Conservation (phyloP, 2,113 vertebrate genomes). For the Ia io region DNA sequence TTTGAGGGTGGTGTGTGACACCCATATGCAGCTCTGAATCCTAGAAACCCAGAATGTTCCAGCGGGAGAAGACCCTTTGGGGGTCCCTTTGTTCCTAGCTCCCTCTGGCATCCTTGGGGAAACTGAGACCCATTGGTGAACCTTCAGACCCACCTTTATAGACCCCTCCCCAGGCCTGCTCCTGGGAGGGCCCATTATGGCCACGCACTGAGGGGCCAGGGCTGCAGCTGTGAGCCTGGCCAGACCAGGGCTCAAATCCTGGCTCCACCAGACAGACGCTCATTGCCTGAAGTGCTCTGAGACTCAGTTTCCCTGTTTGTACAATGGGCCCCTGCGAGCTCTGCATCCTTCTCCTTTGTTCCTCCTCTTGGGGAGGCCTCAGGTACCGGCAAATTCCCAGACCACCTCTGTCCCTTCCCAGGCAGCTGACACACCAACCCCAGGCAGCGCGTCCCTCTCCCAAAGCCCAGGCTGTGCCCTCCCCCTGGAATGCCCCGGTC, state of each 20-base stretch:
- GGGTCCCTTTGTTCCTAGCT: background rate
- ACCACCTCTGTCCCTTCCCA: background rate
- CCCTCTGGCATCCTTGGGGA: background rate
- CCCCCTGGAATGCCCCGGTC: accelerated
- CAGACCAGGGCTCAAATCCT: background rate
- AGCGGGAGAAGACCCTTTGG: background rate
- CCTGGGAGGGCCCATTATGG: background rate
- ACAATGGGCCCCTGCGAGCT: too few species aligned
- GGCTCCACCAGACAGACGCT: background rate
- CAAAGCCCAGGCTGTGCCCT: background rate
- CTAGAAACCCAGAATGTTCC: background rate
- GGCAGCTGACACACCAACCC: background rate
- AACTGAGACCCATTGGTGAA: background rate
- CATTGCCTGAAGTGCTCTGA: background rate
- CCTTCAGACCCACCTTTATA: background rate
- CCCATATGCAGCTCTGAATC: background rate
- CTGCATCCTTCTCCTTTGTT: background rate
- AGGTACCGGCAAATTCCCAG: background rate
- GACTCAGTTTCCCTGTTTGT: background rate
- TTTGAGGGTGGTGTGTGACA: background rate
- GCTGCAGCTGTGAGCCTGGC: background rate
- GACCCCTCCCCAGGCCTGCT: background rate
- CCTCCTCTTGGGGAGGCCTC: background rate
- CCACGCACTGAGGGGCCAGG: background rate
- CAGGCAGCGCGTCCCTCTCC: background rate